phyloP scores from a whole-genome alignment of 2,888 invertebrate genomes.

The Ecliptopera silaceata region DNA sequence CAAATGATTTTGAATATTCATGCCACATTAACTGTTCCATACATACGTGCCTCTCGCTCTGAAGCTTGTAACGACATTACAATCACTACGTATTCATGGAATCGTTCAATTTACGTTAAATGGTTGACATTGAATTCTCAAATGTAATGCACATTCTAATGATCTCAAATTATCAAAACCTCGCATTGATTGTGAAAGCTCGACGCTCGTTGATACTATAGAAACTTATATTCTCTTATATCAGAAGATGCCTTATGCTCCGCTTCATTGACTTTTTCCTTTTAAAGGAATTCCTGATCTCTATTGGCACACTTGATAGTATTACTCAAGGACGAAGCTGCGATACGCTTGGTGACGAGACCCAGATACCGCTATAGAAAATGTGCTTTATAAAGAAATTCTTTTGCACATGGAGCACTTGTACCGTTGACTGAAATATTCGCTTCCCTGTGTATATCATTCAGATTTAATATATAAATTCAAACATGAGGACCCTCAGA shows the following conservation, averaged over 20 bases:
- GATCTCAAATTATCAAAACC: background rate
- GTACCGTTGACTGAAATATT: background rate
- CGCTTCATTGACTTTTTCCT: slow-evolving; percentile 21
- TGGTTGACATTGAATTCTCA: background rate
- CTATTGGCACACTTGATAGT: slow-evolving; percentile 17
- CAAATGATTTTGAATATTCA: slow-evolving; percentile 51
- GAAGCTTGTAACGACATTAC: slow-evolving; percentile 16
- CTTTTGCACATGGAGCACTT: background rate
- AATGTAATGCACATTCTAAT: background rate
- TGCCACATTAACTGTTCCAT: slow-evolving; percentile 37
- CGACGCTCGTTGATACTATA: slow-evolving; percentile 4
- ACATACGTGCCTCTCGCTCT: slow-evolving; percentile 10
- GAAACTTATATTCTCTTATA: slow-evolving; percentile 9
- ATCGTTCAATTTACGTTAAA: slow-evolving; percentile 11
- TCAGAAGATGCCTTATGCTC: slow-evolving; percentile 1
- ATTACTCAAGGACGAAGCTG: slow-evolving; percentile 7
- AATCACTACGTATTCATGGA: slow-evolving; percentile 29
- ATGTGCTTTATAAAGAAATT: slow-evolving; percentile 6
- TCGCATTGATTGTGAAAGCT: slow-evolving; percentile 1
- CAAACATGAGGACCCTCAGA: no score
- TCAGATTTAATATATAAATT: no score
- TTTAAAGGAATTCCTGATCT: slow-evolving; percentile 18
- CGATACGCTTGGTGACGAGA: background rate
- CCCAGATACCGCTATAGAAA: background rate
- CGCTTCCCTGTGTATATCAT: background rate